phyloP scores from a whole-genome alignment of 30 jellyfish, hydroid and myxozoan species.

The Turritopsis rubra region DNA sequence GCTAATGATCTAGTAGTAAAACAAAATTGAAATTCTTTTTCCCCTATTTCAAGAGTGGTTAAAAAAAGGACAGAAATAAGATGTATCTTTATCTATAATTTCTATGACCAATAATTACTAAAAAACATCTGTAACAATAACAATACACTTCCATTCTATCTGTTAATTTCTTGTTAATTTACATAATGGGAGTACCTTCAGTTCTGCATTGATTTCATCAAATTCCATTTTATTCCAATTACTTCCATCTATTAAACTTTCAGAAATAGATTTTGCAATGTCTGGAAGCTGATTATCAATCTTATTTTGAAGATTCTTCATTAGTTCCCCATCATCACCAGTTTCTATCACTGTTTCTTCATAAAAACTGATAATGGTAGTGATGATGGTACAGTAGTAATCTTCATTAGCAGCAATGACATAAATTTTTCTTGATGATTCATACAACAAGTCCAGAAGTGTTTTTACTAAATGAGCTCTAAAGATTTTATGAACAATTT shows the following conservation, averaged over 20 bases:
- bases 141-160: too few species aligned
- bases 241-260: not conserved
- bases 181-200: too few species aligned
- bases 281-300: not conserved
- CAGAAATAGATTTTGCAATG: not conserved
- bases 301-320: not conserved
- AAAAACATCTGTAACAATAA: too few species aligned
- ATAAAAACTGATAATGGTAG: too few species aligned
- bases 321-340: not conserved
- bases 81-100: too few species aligned
- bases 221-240: not conserved
- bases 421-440: not conserved
- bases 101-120: too few species aligned
- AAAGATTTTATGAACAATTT: not conserved
- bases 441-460: not conserved
- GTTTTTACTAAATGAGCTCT: not conserved
- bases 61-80: too few species aligned
- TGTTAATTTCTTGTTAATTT: too few species aligned
- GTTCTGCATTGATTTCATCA: not conserved
- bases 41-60: too few species aligned
- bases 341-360: not conserved
- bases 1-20: not conserved
- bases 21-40: not conserved
- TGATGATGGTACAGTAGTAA: not conserved
- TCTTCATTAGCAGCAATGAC: not conserved